These are phyloP conservation scores for Phallusia fumigata DNA, from an alignment of 23 tunicate genomes.

Conservation along the genomic window DNA sequence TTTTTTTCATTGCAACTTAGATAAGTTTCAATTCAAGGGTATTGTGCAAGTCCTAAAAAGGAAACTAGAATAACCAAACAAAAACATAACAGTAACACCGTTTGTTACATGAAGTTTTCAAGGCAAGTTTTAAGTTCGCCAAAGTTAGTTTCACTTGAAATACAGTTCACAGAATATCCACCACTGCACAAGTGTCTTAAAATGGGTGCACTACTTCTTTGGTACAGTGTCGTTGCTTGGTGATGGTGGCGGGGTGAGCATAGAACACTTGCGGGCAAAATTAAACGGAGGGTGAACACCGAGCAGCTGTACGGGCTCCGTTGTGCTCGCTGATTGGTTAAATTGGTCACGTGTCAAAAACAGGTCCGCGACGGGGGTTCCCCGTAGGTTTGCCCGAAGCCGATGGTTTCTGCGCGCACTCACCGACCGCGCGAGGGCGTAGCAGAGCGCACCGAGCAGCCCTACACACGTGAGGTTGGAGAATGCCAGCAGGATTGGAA, in stretches of 20 bases:
- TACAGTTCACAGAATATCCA: no score
- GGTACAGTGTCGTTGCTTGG: neutral
- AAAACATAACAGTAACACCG: no score
- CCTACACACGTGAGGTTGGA: constrained; percentile 1
- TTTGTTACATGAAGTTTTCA: no score
- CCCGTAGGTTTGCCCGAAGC: neutral
- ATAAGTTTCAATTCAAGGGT: no score
- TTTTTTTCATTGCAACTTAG: no score
- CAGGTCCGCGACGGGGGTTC: neutral
- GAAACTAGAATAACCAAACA: no score
- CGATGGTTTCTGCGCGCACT: neutral
- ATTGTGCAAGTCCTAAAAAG: no score
- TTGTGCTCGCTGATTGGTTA: neutral
- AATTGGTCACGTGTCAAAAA: neutral
- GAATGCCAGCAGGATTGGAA: neutral
- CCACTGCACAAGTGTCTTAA: no score
- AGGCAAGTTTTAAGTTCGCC: no score
- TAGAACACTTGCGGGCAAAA: neutral
- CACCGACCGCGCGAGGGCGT: neutral
- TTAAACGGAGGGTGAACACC: neutral
- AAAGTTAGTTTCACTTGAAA: no score
- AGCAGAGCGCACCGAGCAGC: neutral
- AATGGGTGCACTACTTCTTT: no score
- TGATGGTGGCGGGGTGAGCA: neutral
- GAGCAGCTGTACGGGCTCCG: neutral